Evolutionary conservation across 1,140 invertebrate genomes (phyloP), one percentile per base, ranked within the genome.

Genomic region (Drosophila tsacasi): DNA sequence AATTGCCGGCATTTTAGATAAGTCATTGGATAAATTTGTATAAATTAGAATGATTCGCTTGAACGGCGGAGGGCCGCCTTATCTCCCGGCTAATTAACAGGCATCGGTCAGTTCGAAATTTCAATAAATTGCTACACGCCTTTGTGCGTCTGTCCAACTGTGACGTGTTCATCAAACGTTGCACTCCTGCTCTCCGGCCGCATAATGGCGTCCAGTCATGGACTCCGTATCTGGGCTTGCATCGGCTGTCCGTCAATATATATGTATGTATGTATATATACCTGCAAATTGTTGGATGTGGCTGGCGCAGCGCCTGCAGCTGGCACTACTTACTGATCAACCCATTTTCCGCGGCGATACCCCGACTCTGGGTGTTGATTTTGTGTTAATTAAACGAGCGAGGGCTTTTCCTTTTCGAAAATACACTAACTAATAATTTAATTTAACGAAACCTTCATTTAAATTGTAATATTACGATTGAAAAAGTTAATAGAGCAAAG

Each of bases 121-220:
- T 76, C 50, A 57, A 79, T 83, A 72, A 81, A 60, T 83, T 83
- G 42, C 58, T 73, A 49, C 76, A 83, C 73, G 80, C 68, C 68
- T 79, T 52, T 63, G 37, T 73, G 72, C 55, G 66, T 79, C 75
- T 80, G 80, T 57, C 67, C 77, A 63, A 79, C 42, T 81, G 81
- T 81, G 86, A 91, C 85, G 85, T 89, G 85, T 89, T 89, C 82
- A 89, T 90, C 81, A 89, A 78, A 85, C 81, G 68, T 89, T 89
- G 81, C 85, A 85, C 85, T 66, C 67, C 37, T 35, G 39, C 85
- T 81, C 85, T 66, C 71, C 42, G 30, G 39, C 19, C 64, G 58
- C 46, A 32, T 64, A 81, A 74, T 79, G 75, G 76, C 54, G 52
- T 39, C 71, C 65, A 83, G 64, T 79, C 81, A 83, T 74, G 79